phyloP scores from a whole-genome alignment of 2,797 vertebrate genomes.

The Poecilia wingei region DNA sequence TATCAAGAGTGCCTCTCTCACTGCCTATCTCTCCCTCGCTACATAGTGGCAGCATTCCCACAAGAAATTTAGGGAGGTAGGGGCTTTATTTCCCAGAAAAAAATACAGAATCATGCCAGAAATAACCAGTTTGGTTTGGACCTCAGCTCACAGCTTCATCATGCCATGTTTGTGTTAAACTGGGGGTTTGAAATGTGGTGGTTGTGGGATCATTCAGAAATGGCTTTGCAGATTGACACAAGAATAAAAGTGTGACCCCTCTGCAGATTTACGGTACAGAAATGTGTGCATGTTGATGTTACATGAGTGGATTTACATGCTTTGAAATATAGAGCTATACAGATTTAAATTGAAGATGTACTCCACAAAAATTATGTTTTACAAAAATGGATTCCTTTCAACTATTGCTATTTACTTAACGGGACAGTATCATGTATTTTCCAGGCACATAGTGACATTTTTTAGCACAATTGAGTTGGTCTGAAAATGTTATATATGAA shows the following conservation, averaged over 20 bases:
- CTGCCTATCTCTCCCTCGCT: constrained; percentile 23
- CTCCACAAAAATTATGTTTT: background rate
- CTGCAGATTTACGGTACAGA: background rate
- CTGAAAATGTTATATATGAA: no score
- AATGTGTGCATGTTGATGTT: background rate
- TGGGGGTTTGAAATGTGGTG: background rate
- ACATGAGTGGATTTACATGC: background rate
- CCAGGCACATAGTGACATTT: no score
- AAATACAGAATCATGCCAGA: constrained; percentile 29
- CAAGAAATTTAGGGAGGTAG: constrained; percentile 25
- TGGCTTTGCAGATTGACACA: constrained; percentile 9
- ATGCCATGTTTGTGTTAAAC: background rate
- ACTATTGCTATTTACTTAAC: background rate
- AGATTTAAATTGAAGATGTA: background rate
- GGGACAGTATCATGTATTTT: no score
- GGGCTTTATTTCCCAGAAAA: constrained; percentile 37
- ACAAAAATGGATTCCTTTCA: background rate
- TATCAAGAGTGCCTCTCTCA: constrained; percentile 14
- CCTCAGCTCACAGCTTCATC: constrained; percentile 13
- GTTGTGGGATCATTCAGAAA: constrained; percentile 12
- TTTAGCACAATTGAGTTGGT: background rate
- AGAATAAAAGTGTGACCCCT: constrained; percentile 1
- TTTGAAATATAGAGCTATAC: background rate
- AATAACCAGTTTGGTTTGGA: constrained; percentile 29
- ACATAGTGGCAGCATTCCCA: constrained; percentile 34